These are phyloP conservation scores for Diadophis punctatus DNA, from an alignment of 2,113 vertebrate species.

Conservation along the genomic window DNA sequence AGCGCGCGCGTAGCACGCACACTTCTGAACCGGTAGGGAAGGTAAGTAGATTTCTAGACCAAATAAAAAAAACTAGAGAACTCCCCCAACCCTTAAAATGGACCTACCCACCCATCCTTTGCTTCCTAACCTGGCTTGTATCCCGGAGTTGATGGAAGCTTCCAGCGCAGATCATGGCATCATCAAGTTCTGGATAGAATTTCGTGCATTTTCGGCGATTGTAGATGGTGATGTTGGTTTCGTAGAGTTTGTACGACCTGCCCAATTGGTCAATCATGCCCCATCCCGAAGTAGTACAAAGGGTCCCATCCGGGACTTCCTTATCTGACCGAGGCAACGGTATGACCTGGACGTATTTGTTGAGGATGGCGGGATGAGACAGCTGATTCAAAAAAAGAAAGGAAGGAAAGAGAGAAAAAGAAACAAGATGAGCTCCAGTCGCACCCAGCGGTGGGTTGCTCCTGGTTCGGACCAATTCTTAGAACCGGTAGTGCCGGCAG, in stretches of 20 bases:
- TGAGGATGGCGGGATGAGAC: constrained; percentile 25
- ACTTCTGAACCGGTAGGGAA: too few species aligned
- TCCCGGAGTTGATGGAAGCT: constrained; percentile 45
- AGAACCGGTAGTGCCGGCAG: too few species aligned
- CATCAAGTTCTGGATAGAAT: not conserved
- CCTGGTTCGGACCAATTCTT: too few species aligned
- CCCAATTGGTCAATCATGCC: not conserved
- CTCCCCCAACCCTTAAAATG: not conserved
- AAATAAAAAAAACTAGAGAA: not conserved
- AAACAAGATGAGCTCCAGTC: not conserved
- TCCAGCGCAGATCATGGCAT: constrained; percentile 52
- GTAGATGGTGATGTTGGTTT: constrained; percentile 56
- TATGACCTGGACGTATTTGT: constrained; percentile 21
- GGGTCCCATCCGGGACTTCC: constrained; percentile 25
- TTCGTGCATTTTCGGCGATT: constrained; percentile 37
- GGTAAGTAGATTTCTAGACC: too few species aligned
- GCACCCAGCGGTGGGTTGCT: too few species aligned
- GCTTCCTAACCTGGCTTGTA: constrained; percentile 47
- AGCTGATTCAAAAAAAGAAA: constrained; percentile 38
- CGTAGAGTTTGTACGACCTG: constrained; percentile 25
- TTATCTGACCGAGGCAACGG: constrained; percentile 3
- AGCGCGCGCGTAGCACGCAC: too few species aligned
- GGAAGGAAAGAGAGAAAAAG: not conserved
- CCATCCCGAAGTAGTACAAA: constrained; percentile 36
- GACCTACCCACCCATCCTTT: not conserved